Conservation (phyloP, 1,140 invertebrate genomes). For the Phymastichus coffea region DNA sequence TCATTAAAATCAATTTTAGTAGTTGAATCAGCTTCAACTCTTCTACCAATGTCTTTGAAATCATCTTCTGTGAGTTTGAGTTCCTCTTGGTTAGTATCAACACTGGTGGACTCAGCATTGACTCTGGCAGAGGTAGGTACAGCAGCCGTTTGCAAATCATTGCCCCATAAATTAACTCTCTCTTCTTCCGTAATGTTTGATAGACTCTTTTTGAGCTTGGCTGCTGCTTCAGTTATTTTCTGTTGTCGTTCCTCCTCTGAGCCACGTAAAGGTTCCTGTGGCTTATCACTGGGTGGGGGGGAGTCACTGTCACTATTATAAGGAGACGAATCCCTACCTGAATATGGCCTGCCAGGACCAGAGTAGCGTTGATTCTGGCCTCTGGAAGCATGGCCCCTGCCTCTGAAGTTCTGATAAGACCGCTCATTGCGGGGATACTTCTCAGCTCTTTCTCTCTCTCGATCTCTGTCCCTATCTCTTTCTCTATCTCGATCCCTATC, state of each 20-base stretch:
- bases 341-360: slow-evolving; percentile 24
- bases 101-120: neutral
- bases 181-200: slow-evolving; percentile 40
- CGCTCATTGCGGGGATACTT: slow-evolving; percentile 12
- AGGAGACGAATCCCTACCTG: neutral
- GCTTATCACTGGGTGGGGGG: too few relatives aligned
- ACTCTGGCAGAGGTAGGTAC: neutral
- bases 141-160: slow-evolving; percentile 32
- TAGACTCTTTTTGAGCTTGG: slow-evolving; percentile 47
- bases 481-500: slow-evolving; percentile 5
- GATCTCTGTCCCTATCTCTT: slow-evolving; percentile 3
- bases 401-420: slow-evolving; percentile 22
- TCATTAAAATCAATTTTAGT: slow-evolving; percentile 26
- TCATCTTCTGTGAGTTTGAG: slow-evolving; percentile 40
- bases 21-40: slow-evolving; percentile 35
- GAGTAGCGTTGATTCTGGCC: slow-evolving; percentile 6
- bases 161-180: slow-evolving; percentile 39
- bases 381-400: slow-evolving; percentile 10
- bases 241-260: slow-evolving; percentile 50
- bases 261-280: slow-evolving; percentile 38
- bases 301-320: neutral
- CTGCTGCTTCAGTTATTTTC: slow-evolving; percentile 49
- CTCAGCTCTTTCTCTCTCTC: slow-evolving; percentile 5
- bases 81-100: slow-evolving; percentile 25
- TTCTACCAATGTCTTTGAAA: slow-evolving; percentile 44